Base-by-base conservation (phyloP, 2,888 invertebrate species). In the Kuschelorhynchus macadamiae region DNA sequence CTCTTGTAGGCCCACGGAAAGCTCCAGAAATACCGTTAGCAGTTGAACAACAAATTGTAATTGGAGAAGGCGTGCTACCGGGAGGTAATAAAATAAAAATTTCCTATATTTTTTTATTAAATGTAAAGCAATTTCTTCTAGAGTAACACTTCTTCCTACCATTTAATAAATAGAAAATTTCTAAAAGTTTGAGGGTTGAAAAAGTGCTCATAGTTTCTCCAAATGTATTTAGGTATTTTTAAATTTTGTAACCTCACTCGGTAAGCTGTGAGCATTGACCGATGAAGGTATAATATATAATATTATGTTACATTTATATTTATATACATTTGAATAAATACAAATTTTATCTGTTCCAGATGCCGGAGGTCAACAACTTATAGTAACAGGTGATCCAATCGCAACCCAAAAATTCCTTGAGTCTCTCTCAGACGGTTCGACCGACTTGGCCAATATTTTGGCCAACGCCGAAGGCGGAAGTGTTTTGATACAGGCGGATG, bases 361-460 rank as follows among this genome's bases (percentile, higher is more conserved):
- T 49, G n/a, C 71, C 7, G 71, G 74, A 0, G 80, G 79, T 12
- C 82, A 82, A 70, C 83, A 84, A 66, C 72, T 84, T 5, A 81
- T 84, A 14, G 81, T 84, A 49, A 82, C 84, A 0, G 84, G 84
- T 1, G 84, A 84, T 73, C 82, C 83, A 9, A 78, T 80, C 30
- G 80, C 81, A 0, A 81, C 84, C 0, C 84, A 84, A 65, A 84
- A 84, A 65, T 82, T 84, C 59, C 72, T 84, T 17, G 83, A 84
- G 69, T 81, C 83, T 0, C 74, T 84, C 14, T 78, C 82, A 0
- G 83, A 83, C 66, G 84, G 83, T 20, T 82, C 81, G 30, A 79
- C 83, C 2, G 84, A 84, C 69, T 74, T 84, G 60, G 80, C 82
- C 0, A 83, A 82, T 72, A 77, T 84, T 20, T 68, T 84, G 25